Conservation (phyloP, 2,888 invertebrate species). For the Andrena flavipes region DNA sequence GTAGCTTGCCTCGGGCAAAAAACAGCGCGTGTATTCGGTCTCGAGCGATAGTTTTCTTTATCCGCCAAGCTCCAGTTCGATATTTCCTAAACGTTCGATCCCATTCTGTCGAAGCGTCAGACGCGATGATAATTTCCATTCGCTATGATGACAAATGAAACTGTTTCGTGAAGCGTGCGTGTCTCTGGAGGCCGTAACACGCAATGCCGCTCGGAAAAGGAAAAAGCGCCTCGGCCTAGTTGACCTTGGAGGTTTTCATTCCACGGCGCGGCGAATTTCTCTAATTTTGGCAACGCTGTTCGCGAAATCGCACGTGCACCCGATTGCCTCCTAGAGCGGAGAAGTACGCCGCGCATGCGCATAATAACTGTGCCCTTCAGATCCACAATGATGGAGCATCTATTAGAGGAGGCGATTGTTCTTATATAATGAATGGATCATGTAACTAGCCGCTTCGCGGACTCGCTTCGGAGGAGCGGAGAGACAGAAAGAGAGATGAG, state of each 20-base stretch:
- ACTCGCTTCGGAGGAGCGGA: slow-evolving; percentile 63
- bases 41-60: background rate
- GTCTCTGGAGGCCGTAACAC: background rate
- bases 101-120: too few relatives aligned
- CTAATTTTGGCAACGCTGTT: background rate
- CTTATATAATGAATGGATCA: slow-evolving; percentile 85
- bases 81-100: background rate
- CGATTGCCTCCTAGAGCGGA: slow-evolving; percentile 41
- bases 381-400: slow-evolving; percentile 82
- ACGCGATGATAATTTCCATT: background rate
- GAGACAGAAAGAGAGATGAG: slow-evolving; percentile 51
- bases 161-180: background rate
- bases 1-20: background rate
- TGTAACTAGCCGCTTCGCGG: slow-evolving; percentile 82
- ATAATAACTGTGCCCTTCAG: slow-evolving; percentile 79
- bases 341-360: slow-evolving; percentile 61
- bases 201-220: background rate
- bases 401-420: slow-evolving; percentile 84
- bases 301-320: background rate
- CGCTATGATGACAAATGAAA: background rate
- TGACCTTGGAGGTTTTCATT: slow-evolving; percentile 25
- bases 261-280: background rate
- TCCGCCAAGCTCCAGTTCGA: background rate
- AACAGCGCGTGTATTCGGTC: background rate
- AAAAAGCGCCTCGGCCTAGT: background rate